These are phyloP conservation scores for Danio tinwini DNA, from an alignment of 2,797 vertebrate genomes.

Conservation along the genomic window DNA sequence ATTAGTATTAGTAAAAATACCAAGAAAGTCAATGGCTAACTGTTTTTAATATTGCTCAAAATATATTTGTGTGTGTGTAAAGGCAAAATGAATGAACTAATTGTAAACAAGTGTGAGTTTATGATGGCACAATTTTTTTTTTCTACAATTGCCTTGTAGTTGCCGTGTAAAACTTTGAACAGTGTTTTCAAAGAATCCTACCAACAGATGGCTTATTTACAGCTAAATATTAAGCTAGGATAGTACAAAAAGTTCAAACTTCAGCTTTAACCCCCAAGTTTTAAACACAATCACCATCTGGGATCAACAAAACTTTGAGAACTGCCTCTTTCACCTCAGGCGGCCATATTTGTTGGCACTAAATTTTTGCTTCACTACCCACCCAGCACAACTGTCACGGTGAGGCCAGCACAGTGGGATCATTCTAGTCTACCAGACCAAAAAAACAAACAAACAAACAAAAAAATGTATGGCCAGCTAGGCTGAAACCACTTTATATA, in stretches of 20 bases:
- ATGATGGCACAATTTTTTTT: too few species aligned
- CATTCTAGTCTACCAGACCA: slow-evolving; percentile 29
- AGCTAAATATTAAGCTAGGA: background rate
- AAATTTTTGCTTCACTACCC: slow-evolving; percentile 36
- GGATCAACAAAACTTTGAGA: slow-evolving; percentile 2
- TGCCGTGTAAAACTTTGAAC: background rate
- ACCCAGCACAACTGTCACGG: slow-evolving; percentile 12
- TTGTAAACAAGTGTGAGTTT: too few species aligned
- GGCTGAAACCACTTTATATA: background rate
- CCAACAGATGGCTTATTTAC: slow-evolving; percentile 3
- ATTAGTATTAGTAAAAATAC: too few species aligned
- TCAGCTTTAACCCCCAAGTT: background rate
- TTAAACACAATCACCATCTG: background rate
- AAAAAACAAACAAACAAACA: background rate
- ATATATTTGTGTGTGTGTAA: too few species aligned
- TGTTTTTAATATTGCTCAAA: too few species aligned
- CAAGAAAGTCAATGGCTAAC: too few species aligned
- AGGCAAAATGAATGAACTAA: too few species aligned
- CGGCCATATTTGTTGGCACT: background rate
- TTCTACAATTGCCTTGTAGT: too few species aligned
- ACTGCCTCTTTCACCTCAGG: background rate
- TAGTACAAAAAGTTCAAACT: background rate
- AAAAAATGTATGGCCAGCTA: background rate
- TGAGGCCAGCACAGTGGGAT: slow-evolving; percentile 3
- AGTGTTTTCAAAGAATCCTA: background rate